Percentiles rank a stretch among this genome's conserved stretches.
phyloP scores from a whole-genome alignment of 2,113 vertebrate species.

The Neolamprologus caudopunctatus region DNA sequence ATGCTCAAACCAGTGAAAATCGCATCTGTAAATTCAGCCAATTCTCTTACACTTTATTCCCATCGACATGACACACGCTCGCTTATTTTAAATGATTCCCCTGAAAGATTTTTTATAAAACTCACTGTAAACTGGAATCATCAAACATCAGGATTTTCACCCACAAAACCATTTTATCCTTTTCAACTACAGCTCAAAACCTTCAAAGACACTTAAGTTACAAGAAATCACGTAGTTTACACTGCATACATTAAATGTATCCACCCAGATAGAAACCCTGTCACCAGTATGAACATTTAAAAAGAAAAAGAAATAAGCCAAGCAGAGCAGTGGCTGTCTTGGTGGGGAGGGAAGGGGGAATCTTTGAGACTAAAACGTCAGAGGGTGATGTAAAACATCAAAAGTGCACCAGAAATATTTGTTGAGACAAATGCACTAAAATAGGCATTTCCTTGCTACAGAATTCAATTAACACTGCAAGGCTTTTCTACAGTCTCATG shows the following conservation, averaged over 20 bases:
- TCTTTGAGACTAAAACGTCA: neutral
- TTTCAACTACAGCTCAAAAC: neutral
- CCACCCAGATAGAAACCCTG: neutral
- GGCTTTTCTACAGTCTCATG: slow-evolving; percentile 29
- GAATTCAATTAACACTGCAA: slow-evolving; percentile 61
- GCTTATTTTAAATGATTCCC: neutral
- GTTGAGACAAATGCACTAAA: neutral
- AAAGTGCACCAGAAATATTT: slow-evolving; percentile 52
- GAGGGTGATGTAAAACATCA: slow-evolving; percentile 18
- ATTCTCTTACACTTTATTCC: neutral
- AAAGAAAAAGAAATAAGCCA: neutral
- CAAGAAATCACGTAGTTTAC: neutral
- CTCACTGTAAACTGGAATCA: neutral
- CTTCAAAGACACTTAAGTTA: neutral
- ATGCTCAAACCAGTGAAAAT: neutral
- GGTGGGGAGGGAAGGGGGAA: neutral
- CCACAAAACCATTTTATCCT: neutral
- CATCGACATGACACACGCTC: neutral
- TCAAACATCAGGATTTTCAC: neutral
- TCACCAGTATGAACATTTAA: neutral
- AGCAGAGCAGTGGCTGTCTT: neutral
- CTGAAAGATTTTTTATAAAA: neutral
- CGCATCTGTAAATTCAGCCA: neutral
- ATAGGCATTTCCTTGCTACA: neutral
- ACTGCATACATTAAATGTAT: neutral